phyloP scores from a whole-genome alignment of 2,113 vertebrate genomes.

The Manacus vitellinus region DNA sequence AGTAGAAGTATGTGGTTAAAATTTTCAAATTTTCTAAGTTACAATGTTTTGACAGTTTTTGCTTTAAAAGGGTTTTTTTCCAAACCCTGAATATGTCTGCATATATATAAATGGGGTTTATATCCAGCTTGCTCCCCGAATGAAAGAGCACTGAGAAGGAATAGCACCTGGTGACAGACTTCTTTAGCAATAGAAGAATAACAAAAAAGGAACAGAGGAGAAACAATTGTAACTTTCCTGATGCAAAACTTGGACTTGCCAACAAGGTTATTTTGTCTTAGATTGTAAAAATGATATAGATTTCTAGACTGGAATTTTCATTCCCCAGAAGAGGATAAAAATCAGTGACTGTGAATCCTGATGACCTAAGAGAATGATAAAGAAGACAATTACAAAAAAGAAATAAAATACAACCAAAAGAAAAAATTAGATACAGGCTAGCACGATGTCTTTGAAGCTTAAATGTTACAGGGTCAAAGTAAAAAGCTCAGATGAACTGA shows the following conservation, averaged over 20 bases:
- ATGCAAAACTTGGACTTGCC: background rate
- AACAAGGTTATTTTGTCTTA: background rate
- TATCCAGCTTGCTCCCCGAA: background rate
- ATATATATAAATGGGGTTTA: background rate
- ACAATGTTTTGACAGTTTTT: background rate
- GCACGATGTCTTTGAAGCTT: background rate
- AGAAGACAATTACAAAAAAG: background rate
- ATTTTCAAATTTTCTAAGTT: background rate
- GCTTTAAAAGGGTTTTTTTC: background rate
- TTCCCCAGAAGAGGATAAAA: background rate
- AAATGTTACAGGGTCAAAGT: background rate
- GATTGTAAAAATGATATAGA: background rate
- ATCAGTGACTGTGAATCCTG: background rate
- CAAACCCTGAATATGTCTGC: background rate
- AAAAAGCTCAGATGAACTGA: background rate
- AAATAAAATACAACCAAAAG: background rate
- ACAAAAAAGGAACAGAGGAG: accelerated
- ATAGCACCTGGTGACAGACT: background rate
- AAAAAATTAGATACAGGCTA: background rate
- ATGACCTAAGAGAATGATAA: background rate
- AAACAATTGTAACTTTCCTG: background rate
- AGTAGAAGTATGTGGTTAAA: background rate
- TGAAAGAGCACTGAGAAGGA: background rate
- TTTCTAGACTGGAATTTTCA: background rate
- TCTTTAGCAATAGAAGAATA: background rate